A percentile compares a stretch with the other conserved stretches of the same genome.
Evolutionary conservation across 2,888 invertebrate genomes (phyloP).

Genomic region (Trisateles emortualis): DNA sequence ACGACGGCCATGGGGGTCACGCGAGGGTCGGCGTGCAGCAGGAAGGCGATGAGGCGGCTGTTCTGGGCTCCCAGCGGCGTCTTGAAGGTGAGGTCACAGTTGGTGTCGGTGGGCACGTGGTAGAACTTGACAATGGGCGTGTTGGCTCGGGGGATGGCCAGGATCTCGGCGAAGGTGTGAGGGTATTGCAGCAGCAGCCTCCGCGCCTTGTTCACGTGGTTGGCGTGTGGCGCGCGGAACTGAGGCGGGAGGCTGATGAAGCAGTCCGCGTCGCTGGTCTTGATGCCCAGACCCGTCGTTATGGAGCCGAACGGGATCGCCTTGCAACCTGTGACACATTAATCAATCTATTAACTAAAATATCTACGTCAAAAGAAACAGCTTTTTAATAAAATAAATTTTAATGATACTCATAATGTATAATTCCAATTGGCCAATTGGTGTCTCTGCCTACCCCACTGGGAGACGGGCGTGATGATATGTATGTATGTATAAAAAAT

Average conservation of each 20-base stretch:
- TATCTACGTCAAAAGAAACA: too few relatives aligned
- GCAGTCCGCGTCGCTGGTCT: constrained; percentile 91
- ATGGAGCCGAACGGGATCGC: constrained; percentile 91
- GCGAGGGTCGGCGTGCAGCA: constrained; percentile 86
- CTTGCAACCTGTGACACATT: constrained; percentile 62
- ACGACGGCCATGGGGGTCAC: constrained; percentile 88
- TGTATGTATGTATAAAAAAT: too few relatives aligned
- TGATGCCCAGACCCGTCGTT: constrained; percentile 90
- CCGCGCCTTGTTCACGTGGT: constrained; percentile 66
- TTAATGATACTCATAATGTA: too few relatives aligned
- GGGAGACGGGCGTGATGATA: too few relatives aligned
- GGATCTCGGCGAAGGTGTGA: constrained; percentile 83
- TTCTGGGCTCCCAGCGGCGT: constrained; percentile 90
- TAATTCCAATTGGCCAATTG: too few relatives aligned
- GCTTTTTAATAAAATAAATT: too few relatives aligned
- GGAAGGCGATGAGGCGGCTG: constrained; percentile 88
- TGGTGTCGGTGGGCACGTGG: constrained; percentile 87
- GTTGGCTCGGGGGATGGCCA: constrained; percentile 90
- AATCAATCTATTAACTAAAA: not conserved
- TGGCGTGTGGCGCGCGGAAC: constrained; percentile 43
- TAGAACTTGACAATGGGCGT: constrained; percentile 93
- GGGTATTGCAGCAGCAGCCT: constrained; percentile 69
- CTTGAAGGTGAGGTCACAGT: constrained; percentile 91
- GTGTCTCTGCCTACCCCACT: too few relatives aligned
- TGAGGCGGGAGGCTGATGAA: constrained; percentile 83